phyloP scores from a whole-genome alignment of 2,797 vertebrate species.

The Meda fulgida region DNA sequence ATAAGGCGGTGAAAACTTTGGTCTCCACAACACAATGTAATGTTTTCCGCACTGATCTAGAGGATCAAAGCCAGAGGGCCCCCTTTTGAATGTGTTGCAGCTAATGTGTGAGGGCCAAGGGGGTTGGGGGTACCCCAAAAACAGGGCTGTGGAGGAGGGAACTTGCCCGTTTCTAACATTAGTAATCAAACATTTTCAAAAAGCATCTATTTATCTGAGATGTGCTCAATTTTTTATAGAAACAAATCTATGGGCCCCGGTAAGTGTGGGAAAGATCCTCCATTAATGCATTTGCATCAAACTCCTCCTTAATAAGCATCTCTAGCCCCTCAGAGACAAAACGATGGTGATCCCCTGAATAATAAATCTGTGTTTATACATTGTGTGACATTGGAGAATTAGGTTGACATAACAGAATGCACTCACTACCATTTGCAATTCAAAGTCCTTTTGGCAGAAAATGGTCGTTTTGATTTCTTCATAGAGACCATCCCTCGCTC shows the following conservation, averaged over 20 bases:
- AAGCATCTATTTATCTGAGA: conserved; percentile 67
- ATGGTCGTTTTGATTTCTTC: conserved; percentile 57
- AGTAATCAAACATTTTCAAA: conserved; percentile 76
- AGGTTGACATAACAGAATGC: conserved; percentile 61
- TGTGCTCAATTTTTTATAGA: conserved; percentile 71
- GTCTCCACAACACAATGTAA: conserved; percentile 82
- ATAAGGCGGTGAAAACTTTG: conserved; percentile 78
- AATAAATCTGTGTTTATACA: conserved; percentile 74
- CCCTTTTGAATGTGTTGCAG: conserved; percentile 93
- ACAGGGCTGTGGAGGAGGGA: conserved; percentile 74
- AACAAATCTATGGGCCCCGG: conserved; percentile 67
- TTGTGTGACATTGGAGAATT: conserved; percentile 61
- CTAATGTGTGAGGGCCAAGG: conserved; percentile 82
- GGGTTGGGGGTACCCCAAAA: conserved; percentile 76
- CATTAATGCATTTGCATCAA: conserved; percentile 68
- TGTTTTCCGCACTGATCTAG: conserved; percentile 84
- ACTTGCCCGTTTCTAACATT: conserved; percentile 73
- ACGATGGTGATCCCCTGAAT: conserved; percentile 68
- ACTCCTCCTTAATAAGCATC: conserved; percentile 68
- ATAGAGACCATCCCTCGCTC: neutral
- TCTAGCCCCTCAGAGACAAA: conserved; percentile 68
- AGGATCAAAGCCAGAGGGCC: conserved; percentile 95
- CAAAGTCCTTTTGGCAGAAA: conserved; percentile 52
- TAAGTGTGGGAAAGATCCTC: conserved; percentile 74
- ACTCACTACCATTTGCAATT: conserved; percentile 57